Base-by-base conservation (phyloP, 2,113 vertebrate species). In the Indri indri region DNA sequence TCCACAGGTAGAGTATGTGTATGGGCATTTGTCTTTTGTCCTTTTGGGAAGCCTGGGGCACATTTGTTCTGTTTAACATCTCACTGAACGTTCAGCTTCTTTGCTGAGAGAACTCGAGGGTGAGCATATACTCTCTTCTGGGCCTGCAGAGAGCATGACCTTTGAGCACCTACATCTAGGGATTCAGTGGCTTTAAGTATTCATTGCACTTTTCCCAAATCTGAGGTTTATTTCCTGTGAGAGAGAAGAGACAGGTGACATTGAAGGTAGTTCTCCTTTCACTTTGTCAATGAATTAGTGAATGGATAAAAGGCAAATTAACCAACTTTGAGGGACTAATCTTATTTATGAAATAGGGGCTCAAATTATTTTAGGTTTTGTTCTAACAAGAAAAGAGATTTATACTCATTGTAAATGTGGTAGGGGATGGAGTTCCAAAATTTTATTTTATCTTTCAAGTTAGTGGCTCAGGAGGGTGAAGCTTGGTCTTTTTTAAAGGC, bases 111-210 rank as follows among this genome's bases (percentile, higher is more conserved):
- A 63, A 57, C 65, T 13, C 1, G 1, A 70, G 5, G 61, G 68
- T 40, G n/a, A 79, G 63, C 13, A 1, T n/a, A 6, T 23, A 4
- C 8, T 61, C 30, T 61, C 30, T 50, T 63, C 2, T 25, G 61
- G n/a, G n/a, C 25, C 11, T 50, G 6, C 23, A 40, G 40, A 37
- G 61, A 52, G 23, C 14, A 6, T 1, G 2, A 32, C 68, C 32
- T 52, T 1, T 40, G 32, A 8, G 16, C 4, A 0, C 32, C 30
- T 65, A 3, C 34, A 14, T 11, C 34, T 23, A 1, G 4, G 47
- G 27, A n/a, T n/a, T 45, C 37, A 9, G 5, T 10, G 57, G 61
- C 34, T 37, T 23, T 10, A 12, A 4, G 27, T 14, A 23, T 63
- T 17, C 13, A 18, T 40, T 25, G 59, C 37, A 10, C 18, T 25